These are phyloP conservation scores for Papilio gigon DNA, from an alignment of 2,888 invertebrate genomes.

Conservation along the genomic window DNA sequence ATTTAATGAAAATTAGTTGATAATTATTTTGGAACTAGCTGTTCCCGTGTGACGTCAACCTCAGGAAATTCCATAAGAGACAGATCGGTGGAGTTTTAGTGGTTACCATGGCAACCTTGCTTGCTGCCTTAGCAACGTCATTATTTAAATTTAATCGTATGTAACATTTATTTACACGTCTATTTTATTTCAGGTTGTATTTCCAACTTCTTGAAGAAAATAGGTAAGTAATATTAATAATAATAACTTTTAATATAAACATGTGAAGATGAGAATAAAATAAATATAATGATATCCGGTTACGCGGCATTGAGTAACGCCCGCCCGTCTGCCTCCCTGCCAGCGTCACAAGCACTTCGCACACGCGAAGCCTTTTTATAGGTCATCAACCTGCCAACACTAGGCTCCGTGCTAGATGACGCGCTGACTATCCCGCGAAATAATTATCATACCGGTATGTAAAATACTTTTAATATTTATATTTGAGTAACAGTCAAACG, in stretches of 20 bases:
- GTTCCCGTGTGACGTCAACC: no score
- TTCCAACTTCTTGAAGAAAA: background rate
- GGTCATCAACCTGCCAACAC: slow-evolving; percentile 66
- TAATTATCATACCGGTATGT: slow-evolving; percentile 11
- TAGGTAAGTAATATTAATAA: background rate
- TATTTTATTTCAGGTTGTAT: slow-evolving; percentile 14
- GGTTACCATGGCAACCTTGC: no score
- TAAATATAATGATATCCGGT: slow-evolving; percentile 54
- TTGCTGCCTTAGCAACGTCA: no score
- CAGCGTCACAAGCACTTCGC: slow-evolving; percentile 57
- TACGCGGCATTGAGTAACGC: slow-evolving; percentile 62
- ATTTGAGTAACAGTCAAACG: no score
- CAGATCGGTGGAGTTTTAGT: no score
- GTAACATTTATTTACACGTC: background rate
- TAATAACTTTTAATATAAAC: background rate
- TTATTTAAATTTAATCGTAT: no score
- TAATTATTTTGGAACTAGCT: slow-evolving; percentile 17
- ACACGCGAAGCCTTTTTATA: slow-evolving; percentile 72
- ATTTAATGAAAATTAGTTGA: slow-evolving; percentile 36
- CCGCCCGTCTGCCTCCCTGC: slow-evolving; percentile 52
- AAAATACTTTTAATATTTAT: no score
- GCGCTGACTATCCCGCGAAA: background rate
- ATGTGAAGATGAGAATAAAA: slow-evolving; percentile 35
- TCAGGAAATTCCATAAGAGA: no score
- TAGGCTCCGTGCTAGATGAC: slow-evolving; percentile 23